These are phyloP conservation scores for Odontocerum albicorne DNA, from an alignment of 2,888 invertebrate genomes.

Conservation along the genomic window DNA sequence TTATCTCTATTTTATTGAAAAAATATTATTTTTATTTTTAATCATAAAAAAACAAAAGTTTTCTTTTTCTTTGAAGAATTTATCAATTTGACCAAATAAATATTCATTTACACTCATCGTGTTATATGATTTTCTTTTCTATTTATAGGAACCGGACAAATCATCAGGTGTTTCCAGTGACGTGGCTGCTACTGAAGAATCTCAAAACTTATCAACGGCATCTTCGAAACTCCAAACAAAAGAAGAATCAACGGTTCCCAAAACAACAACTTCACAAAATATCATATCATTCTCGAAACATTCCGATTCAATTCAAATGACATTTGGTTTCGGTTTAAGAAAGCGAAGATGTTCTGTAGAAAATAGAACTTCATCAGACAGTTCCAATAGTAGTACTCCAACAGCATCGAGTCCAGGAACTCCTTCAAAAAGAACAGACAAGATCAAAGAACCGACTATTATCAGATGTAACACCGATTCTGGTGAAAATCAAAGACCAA, in stretches of 20 bases:
- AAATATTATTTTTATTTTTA: too few relatives aligned
- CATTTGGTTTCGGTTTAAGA: conserved; percentile 54
- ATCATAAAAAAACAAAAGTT: too few relatives aligned
- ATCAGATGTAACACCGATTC: not conserved
- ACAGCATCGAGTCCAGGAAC: conserved; percentile 61
- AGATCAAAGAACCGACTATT: conserved; percentile 7
- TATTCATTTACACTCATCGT: too few relatives aligned
- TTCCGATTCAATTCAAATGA: conserved; percentile 32
- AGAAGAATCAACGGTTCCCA: conserved; percentile 42
- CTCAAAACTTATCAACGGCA: not conserved
- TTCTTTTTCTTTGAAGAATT: too few relatives aligned
- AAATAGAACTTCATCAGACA: conserved; percentile 59
- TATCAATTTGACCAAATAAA: too few relatives aligned
- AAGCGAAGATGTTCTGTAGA: conserved; percentile 63
- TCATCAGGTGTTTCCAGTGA: conserved; percentile 13
- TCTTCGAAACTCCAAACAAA: conserved; percentile 39
- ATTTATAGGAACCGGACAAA: conserved; percentile 39
- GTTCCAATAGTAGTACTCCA: conserved; percentile 62
- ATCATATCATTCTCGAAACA: conserved; percentile 34
- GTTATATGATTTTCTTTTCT: conserved; percentile 1
- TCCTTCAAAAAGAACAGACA: conserved; percentile 42
- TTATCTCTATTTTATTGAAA: too few relatives aligned
- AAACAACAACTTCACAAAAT: conserved; percentile 38
- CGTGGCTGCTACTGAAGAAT: conserved; percentile 20
- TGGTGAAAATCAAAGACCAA: conserved; percentile 5